phyloP scores from a whole-genome alignment of 2,888 invertebrate species.

The Lycocerus yunnanus region DNA sequence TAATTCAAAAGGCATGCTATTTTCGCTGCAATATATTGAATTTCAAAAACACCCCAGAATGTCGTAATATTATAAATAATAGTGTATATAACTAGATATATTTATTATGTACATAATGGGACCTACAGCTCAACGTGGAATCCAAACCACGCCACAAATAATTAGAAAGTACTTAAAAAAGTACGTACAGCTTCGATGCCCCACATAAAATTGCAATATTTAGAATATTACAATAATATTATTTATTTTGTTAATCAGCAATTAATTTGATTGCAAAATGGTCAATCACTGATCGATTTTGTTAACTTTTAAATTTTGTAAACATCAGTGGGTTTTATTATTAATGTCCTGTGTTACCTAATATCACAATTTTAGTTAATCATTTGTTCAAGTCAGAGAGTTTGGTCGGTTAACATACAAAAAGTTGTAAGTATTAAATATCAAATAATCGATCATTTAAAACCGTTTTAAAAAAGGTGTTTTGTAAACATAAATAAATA shows the following conservation, averaged over 20 bases:
- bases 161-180: no score
- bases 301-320: background rate
- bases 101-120: no score
- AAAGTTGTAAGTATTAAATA: constrained; percentile 20
- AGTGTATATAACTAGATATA: no score
- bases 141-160: no score
- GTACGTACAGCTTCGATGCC: no score
- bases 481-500: background rate
- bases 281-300: background rate
- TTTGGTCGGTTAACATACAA: constrained; percentile 7
- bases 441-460: constrained; percentile 22
- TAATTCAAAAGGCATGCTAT: no score
- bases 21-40: no score
- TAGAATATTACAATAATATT: no score
- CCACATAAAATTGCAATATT: no score
- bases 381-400: background rate
- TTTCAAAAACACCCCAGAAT: no score
- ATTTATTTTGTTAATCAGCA: background rate
- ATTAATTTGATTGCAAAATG: background rate
- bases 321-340: background rate
- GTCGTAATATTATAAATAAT: no score
- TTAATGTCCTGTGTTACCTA: constrained; percentile 1
- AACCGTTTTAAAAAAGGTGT: background rate
- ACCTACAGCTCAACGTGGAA: no score
- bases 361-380: constrained; percentile 1